Evolutionary conservation across 1,140 invertebrate species (phyloP), one percentile per base, ranked within the genome.

Genomic region (Calliphora vicina): DNA sequence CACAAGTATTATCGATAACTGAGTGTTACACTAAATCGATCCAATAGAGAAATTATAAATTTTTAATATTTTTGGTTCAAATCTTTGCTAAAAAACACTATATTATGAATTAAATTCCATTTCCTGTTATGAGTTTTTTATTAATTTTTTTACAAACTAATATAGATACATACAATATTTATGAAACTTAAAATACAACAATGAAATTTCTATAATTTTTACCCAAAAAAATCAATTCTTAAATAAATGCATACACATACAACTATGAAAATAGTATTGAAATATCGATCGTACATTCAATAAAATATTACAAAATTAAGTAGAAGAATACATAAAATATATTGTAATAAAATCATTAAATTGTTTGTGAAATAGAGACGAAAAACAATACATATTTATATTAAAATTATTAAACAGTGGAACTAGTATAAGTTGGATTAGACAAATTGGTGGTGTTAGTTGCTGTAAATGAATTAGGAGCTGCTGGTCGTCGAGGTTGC

Each of bases 401-500:
- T 72, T 25, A 17, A 76, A 42, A 35, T 35, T 9, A 76, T 12
- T 78, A 45, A 45, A 78, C n/a, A 15, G 45, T 50, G 45, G 45
- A 50, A 50, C 45, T 50, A 50, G 17, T 12, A 4, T 9, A n/a
- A 17, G 45, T 50, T 12, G 45, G 12, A 50, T 50, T 50, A 50
- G 45, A 50, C 45, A 50, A 50, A 17, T 50, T 50, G 35, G 29
- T 13, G n/a, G 29, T 35, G 73, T 9, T 25, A 23, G 29, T 42
- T 20, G 13, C 20, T 20, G 73, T 12, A n/a, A 12, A 17, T 13
- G 73, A 76, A 42, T 76, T 35, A n/a, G 13, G 27, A n/a, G 1
- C 29, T 78, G 29, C 72, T 42, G 84, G 81, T 82, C 93, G 93
- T 84, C 95, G 94, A 1, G 95, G 93, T 87, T 94, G 93, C 10